These are phyloP conservation scores for Ceyx erithaca DNA, from an alignment of 2,797 vertebrate genomes.

Conservation along the genomic window DNA sequence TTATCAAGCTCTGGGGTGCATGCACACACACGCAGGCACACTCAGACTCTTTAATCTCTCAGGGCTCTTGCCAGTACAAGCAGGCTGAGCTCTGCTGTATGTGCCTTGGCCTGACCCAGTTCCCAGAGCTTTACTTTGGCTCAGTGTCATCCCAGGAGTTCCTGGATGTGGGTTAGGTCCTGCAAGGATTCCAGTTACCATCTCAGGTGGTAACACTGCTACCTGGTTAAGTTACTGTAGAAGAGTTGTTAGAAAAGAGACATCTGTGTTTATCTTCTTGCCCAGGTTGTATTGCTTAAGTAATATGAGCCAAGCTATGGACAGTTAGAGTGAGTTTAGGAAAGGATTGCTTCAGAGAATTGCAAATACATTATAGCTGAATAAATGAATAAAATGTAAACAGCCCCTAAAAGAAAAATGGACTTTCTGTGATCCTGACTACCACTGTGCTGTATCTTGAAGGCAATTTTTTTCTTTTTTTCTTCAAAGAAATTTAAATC, in stretches of 20 bases:
- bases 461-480: background rate
- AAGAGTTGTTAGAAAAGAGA: background rate
- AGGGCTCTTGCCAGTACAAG: background rate
- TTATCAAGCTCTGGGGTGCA: background rate
- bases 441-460: background rate
- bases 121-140: background rate
- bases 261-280: background rate
- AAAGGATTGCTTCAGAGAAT: background rate
- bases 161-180: background rate
- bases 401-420: background rate
- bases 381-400: slow-evolving; percentile 1
- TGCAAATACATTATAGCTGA: background rate
- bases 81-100: background rate
- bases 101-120: background rate
- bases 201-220: background rate
- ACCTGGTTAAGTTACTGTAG: background rate
- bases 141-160: background rate
- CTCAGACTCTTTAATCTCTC: background rate
- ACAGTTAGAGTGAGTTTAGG: background rate
- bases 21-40: background rate
- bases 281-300: background rate
- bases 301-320: background rate
- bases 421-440: background rate
- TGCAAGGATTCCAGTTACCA: background rate
- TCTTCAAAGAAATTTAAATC: background rate